Base-by-base conservation (phyloP, 1,140 invertebrate genomes). In the Tribolium castaneum region DNA sequence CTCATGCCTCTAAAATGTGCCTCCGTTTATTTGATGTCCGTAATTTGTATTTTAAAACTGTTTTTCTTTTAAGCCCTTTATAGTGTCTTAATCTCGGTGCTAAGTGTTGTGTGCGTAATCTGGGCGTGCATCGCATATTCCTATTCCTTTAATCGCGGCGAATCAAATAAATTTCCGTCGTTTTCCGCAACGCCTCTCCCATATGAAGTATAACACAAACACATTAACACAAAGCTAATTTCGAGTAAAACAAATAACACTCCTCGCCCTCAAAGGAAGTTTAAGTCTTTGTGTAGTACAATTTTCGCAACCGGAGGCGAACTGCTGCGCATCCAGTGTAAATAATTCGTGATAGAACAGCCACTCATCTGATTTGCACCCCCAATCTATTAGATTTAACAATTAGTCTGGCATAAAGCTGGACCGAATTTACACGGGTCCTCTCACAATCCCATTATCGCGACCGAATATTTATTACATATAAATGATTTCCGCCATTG, bases 371-470 rank as follows among this genome's bases (percentile, higher is more conserved):
- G 78, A 78, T 78, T 75, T 78, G 77, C 76, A 78, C 80, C 74
- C 80, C 45, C 62, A 78, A 80, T 80, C 75, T 80, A 79, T 80
- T 79, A 78, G 77, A 80, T 80, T 80, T 79, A 80, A 76, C 75
- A 80, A 80, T 80, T 80, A 78, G 80, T 75, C 80, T 49, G 59
- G 71, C 70, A 70, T 78, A 72, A 78, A 78, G 70, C 77, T 54
- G 56, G 70, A 25, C 51, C 30, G 66, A 80, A 80, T 79, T 77
- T 78, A 76, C 66, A 73, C 52, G 74, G 77, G 80, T 80, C 73
- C 66, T 66, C 70, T 72, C 71, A 78, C 71, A 80, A 80, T 80
- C 76, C 71, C 71, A 75, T 78, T 75, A 72, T 74, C 51, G 39
- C 45, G 70, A 14, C 71, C 54, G 77, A 78, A 78, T 78, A 78